Evolutionary conservation across 2,888 invertebrate species (phyloP).

Genomic region (Lottia gigantea): DNA sequence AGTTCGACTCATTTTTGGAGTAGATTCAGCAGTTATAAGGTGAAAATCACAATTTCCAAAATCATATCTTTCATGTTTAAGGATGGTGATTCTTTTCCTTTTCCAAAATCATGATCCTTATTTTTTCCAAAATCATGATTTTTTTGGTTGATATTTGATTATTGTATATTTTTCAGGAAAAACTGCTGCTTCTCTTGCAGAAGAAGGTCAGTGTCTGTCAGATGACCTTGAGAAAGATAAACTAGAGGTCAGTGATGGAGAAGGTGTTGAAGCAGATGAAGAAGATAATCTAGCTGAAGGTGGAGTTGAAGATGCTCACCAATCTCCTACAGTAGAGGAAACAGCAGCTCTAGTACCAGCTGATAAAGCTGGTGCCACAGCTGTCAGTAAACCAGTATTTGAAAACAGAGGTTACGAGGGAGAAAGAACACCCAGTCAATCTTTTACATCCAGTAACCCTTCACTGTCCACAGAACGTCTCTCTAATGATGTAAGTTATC

Average conservation of each 20-base stretch:
- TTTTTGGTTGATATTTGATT: no score
- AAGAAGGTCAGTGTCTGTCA: neutral
- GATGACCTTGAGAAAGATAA: neutral
- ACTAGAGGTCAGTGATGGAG: neutral
- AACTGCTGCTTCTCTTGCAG: neutral
- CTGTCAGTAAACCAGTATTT: constrained; percentile 34
- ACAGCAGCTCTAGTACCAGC: neutral
- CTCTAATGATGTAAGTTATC: constrained; percentile 28
- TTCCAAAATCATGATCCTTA: no score
- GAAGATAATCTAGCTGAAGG: neutral
- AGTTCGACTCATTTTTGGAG: no score
- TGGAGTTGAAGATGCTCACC: neutral
- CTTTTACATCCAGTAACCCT: constrained; percentile 39
- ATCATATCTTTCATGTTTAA: no score
- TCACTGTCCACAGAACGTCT: constrained; percentile 26
- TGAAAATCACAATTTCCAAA: no score
- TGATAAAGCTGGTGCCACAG: neutral
- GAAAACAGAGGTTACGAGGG: constrained; percentile 51
- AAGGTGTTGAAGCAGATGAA: neutral
- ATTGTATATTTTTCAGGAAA: no score
- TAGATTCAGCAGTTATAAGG: no score
- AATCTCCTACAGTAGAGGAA: neutral
- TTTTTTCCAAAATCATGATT: no score
- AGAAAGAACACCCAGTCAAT: constrained; percentile 23
- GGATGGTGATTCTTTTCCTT: no score